phyloP scores from a whole-genome alignment of 1,140 invertebrate genomes.

The Microvelia longipes region DNA sequence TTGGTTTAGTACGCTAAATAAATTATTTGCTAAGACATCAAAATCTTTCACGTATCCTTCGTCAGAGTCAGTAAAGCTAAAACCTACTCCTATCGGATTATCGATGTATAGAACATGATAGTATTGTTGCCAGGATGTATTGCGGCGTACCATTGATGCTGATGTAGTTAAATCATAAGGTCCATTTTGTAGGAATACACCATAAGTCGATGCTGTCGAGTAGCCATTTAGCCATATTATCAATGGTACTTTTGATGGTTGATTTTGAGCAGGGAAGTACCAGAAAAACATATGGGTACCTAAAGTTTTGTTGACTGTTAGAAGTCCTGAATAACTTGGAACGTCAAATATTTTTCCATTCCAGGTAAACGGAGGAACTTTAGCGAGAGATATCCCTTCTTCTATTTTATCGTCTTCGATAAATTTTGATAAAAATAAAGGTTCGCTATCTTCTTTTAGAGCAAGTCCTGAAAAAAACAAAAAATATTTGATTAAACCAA shows the following conservation, averaged over 20 bases:
- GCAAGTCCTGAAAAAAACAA: too few species aligned
- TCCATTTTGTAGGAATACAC: constrained; percentile 49
- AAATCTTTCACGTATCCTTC: constrained; percentile 49
- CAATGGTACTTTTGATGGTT: neutral
- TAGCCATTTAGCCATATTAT: neutral
- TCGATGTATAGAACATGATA: constrained; percentile 52
- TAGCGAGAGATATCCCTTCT: constrained; percentile 9
- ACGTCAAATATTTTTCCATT: constrained; percentile 6
- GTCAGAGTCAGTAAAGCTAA: constrained; percentile 27
- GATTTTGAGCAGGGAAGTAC: neutral
- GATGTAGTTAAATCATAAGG: constrained; percentile 33
- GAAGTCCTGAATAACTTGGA: constrained; percentile 26
- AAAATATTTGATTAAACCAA: too few species aligned
- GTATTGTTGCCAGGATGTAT: constrained; percentile 15
- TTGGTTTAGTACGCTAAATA: constrained; percentile 30
- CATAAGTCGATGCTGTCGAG: constrained; percentile 43
- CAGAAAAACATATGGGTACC: constrained; percentile 1
- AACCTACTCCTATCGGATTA: constrained; percentile 37
- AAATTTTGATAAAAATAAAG: neutral
- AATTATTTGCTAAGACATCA: constrained; percentile 30
- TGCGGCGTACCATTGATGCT: constrained; percentile 2
- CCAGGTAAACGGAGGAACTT: constrained; percentile 5
- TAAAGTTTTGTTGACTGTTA: neutral
- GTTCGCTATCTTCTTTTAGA: neutral
- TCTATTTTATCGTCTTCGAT: neutral